Evolutionary conservation across 2,113 vertebrate genomes (phyloP).

Genomic region (Lagopus leucura): DNA sequence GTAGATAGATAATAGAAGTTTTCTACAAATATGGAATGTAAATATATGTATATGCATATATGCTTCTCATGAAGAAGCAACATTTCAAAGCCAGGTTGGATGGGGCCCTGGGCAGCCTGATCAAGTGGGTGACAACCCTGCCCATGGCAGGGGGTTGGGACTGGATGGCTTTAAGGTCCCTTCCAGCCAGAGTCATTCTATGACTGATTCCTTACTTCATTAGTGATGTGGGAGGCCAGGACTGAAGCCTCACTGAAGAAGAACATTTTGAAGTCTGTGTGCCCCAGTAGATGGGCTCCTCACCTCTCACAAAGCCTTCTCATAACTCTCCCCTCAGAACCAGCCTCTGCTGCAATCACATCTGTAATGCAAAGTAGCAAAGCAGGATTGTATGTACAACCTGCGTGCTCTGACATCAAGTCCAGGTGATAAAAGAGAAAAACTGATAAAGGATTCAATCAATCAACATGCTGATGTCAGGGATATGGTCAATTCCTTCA

Average conservation of each 20-base stretch:
- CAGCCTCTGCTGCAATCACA: rapidly evolving
- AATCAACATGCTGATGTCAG: background rate
- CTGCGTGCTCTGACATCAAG: background rate
- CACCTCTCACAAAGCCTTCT: background rate
- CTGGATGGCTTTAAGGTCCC: no score
- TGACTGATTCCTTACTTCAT: background rate
- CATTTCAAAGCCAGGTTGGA: background rate
- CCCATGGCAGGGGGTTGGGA: no score
- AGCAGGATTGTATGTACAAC: background rate
- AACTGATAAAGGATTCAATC: background rate
- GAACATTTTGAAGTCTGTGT: background rate
- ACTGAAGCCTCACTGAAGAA: background rate
- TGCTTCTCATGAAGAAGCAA: background rate
- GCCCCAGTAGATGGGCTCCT: background rate
- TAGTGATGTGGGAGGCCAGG: background rate
- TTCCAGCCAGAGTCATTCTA: no score
- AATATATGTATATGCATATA: background rate
- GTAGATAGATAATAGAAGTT: background rate
- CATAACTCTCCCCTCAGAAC: background rate
- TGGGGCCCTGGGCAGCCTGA: no score
- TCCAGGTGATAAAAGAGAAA: background rate
- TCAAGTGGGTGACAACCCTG: no score
- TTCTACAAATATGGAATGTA: background rate
- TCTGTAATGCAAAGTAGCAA: background rate
- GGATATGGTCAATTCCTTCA: background rate